Base-by-base conservation (phyloP, 2,888 invertebrate genomes). In the Apodemia duryi region DNA sequence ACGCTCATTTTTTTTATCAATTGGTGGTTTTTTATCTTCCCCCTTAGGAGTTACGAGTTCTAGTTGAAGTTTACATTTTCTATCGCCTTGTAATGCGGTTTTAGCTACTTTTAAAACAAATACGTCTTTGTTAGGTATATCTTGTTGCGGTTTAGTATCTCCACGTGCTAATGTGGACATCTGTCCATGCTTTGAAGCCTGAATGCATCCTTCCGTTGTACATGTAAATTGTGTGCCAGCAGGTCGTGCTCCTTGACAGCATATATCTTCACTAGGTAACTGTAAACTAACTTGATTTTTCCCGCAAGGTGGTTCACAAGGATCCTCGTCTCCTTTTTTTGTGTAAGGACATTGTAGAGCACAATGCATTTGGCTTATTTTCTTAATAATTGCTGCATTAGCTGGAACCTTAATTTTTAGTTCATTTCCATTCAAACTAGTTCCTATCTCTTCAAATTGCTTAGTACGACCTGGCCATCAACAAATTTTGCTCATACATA, bases 31-130 rank as follows among this genome's bases (percentile, higher is more conserved):
- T 68, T 93, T 88, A 66, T 94, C 93, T 0, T 91, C 88, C 0
- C 93, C 94, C 73, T 94, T 94, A 0, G 95, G 95, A 0, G 95
- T 94, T 65, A 93, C 93, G 74, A 95, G 83, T 76, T 95, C 95
- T 73, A 95, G 74, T 80, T 95, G 95, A 41, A 91, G 66, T 80
- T 94, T 94, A 64, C 93, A 93, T 79, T 95, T 95, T 74, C 93
- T 94, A 64, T 94, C 94, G 0, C 91, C 92, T 13, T 94, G 93
- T 67, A 94, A 92, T 1, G 93, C 93, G 69, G 95, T 95, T 78
- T 95, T 95, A 1, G 94, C 95, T 61, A 95, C 94, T 77, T 94
- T 92, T 64, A 95, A 78, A n/a, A 95, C 93, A 70, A 94, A 94
- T 6, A 92, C 85, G 70, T 94, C 93, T 74, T 86, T 93, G 61